Percentiles rank a stretch among this genome's conserved stretches.
phyloP scores from a whole-genome alignment of 2,113 vertebrate species.

The Circaetus gallicus region DNA sequence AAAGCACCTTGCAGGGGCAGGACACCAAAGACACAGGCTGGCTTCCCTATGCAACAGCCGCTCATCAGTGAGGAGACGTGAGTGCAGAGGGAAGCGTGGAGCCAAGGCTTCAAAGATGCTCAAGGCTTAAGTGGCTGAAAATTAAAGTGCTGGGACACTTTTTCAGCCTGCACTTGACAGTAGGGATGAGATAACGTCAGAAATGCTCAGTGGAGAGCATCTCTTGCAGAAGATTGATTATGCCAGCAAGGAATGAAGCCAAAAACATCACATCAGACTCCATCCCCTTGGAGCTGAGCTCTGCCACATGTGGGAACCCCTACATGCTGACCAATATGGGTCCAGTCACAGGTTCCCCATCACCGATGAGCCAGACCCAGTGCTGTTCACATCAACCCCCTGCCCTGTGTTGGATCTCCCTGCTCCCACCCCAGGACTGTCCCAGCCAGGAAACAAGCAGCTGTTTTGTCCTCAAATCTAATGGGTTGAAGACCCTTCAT shows the following conservation, averaged over 20 bases:
- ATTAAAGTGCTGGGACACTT: neutral
- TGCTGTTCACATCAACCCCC: neutral
- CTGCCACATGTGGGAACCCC: neutral
- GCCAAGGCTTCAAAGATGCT: neutral
- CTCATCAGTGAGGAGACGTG: neutral
- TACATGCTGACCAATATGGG: neutral
- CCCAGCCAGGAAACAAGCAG: neutral
- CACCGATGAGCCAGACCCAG: neutral
- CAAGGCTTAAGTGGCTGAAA: neutral
- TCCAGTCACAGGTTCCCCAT: neutral
- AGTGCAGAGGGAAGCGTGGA: neutral
- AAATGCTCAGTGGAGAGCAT: neutral
- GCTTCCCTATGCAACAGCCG: neutral
- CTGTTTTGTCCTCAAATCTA: neutral
- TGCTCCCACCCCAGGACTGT: neutral
- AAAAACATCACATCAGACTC: neutral
- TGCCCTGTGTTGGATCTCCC: neutral
- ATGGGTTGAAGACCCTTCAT: neutral
- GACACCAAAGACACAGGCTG: neutral
- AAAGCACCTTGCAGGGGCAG: neutral
- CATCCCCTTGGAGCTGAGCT: neutral
- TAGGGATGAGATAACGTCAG: neutral
- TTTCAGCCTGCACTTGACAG: slow-evolving; percentile 16
- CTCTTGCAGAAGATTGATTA: neutral
- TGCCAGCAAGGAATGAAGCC: neutral